Conservation (phyloP, 2,797 vertebrate species). For the Pangasius krempfi region DNA sequence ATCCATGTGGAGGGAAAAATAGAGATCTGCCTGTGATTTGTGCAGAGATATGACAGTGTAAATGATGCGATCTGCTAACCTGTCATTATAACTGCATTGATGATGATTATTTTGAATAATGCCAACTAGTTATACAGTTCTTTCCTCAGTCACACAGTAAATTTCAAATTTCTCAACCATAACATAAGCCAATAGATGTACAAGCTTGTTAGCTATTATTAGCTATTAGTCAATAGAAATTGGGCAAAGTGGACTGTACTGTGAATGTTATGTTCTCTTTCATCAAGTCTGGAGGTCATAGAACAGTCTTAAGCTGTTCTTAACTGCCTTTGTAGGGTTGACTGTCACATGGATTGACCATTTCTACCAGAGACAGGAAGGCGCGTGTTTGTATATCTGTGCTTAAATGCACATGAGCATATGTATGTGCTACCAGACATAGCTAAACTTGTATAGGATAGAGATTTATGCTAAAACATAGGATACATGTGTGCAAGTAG, state of each 20-base stretch:
- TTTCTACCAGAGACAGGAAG: not conserved
- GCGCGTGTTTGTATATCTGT: not conserved
- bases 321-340: not conserved
- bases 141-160: not conserved
- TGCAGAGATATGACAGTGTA: conserved; percentile 27
- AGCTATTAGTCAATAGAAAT: not conserved
- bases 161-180: not conserved
- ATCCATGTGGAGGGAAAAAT: conserved; percentile 33
- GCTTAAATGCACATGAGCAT: not conserved
- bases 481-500: not conserved
- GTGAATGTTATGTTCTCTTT: not conserved
- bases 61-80: conserved; percentile 36
- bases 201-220: not conserved
- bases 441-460: not conserved
- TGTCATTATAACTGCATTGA: conserved; percentile 50
- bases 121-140: not conserved
- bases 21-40: conserved; percentile 46
- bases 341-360: not conserved
- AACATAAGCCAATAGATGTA: not conserved
- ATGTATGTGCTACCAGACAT: not conserved
- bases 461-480: not conserved
- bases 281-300: not conserved
- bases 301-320: not conserved
- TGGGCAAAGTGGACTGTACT: not conserved
- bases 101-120: conserved; percentile 35